phyloP scores from a whole-genome alignment of 1,140 invertebrate genomes.

The Hestina assimilis region DNA sequence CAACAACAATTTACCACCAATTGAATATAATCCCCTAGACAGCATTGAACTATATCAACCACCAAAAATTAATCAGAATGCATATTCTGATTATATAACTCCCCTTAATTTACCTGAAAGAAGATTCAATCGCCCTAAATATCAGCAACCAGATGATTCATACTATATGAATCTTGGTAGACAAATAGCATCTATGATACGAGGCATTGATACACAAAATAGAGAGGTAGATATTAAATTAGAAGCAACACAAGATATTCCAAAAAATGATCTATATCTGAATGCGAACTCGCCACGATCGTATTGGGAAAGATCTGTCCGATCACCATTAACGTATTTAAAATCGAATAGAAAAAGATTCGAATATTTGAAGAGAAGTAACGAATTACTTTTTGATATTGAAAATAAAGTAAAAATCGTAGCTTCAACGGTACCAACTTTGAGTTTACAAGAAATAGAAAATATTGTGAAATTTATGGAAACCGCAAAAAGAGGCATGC shows the following conservation, averaged over 20 bases:
- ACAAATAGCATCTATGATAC: slow-evolving; percentile 63
- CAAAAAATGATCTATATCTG: slow-evolving; percentile 33
- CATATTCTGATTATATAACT: slow-evolving; percentile 12
- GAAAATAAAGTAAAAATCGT: slow-evolving; percentile 54
- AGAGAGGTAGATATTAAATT: slow-evolving; percentile 40
- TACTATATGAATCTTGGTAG: slow-evolving; percentile 58
- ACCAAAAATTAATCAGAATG: slow-evolving; percentile 14
- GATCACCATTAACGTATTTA: slow-evolving; percentile 46
- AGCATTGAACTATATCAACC: slow-evolving; percentile 22
- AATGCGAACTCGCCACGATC: slow-evolving; percentile 48
- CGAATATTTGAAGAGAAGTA: slow-evolving; percentile 42
- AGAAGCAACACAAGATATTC: slow-evolving; percentile 23
- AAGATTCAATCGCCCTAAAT: slow-evolving; percentile 8
- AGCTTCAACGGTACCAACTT: slow-evolving; percentile 34
- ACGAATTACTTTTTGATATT: slow-evolving; percentile 54
- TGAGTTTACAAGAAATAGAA: slow-evolving; percentile 59
- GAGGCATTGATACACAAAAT: slow-evolving; percentile 41
- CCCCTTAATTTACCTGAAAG: slow-evolving; percentile 18
- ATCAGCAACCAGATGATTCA: slow-evolving; percentile 32
- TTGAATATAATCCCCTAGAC: slow-evolving; percentile 28
- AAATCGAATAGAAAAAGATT: slow-evolving; percentile 33
- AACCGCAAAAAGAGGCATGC: slow-evolving; percentile 29
- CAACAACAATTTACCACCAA: slow-evolving; percentile 20
- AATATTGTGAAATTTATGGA: slow-evolving; percentile 56
- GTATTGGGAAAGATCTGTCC: slow-evolving; percentile 63